Evolutionary conservation across 2,888 invertebrate genomes (phyloP).

Genomic region (Drosophila cognata): DNA sequence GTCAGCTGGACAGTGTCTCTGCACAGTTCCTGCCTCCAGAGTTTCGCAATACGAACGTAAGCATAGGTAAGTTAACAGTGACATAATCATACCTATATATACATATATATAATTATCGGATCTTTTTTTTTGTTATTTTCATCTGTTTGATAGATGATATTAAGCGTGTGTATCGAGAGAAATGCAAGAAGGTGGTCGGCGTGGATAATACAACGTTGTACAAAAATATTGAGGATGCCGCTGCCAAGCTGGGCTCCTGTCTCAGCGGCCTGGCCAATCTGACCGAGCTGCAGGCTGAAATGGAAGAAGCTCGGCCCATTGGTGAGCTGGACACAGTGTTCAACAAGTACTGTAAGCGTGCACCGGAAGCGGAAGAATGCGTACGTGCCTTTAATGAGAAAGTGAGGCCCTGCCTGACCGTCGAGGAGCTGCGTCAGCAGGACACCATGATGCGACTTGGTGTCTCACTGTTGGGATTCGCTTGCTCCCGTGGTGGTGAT

Average conservation of each 20-base stretch:
- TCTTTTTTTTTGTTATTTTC: not conserved
- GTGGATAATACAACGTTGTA: conserved; percentile 86
- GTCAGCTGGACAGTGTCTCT: conserved; percentile 72
- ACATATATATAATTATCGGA: not conserved
- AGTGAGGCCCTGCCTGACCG: conserved; percentile 88
- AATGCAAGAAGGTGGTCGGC: conserved; percentile 88
- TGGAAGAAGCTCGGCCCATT: conserved; percentile 88
- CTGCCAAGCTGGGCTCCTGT: conserved; percentile 86
- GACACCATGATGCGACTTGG: conserved; percentile 88
- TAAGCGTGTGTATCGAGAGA: conserved; percentile 87
- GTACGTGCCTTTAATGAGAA: conserved; percentile 87
- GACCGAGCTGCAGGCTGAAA: conserved; percentile 87
- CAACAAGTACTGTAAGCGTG: conserved; percentile 90
- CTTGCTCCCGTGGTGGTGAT: conserved; percentile 92
- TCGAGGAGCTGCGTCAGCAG: conserved; percentile 87
- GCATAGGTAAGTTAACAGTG: conserved; percentile 65
- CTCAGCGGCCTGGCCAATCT: conserved; percentile 87
- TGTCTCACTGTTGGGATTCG: conserved; percentile 89
- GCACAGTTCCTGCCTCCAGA: conserved; percentile 79
- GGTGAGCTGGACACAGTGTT: conserved; percentile 90
- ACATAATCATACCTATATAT: conserved; percentile 8
- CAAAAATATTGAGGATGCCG: conserved; percentile 86
- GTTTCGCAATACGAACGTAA: conserved; percentile 77
- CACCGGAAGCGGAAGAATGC: conserved; percentile 85
- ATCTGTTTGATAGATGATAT: conserved; percentile 85